Evolutionary conservation across 2,888 invertebrate genomes (phyloP).

Genomic region (Chrysolina haemoptera): DNA sequence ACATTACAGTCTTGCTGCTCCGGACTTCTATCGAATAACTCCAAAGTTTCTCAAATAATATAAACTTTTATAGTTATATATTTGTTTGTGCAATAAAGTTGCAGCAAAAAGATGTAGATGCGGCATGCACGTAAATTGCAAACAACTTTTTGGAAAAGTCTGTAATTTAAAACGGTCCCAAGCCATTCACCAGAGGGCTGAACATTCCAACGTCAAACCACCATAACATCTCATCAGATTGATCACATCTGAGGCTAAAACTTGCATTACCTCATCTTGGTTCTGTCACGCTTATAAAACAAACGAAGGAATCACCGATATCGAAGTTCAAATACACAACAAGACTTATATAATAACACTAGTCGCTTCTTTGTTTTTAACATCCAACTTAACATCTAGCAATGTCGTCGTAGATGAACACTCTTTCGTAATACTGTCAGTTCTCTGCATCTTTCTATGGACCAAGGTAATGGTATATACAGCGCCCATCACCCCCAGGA

Average conservation of each 20-base stretch:
- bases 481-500: constrained; percentile 75
- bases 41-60: no score
- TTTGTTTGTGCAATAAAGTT: no score
- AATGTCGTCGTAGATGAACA: constrained; percentile 64
- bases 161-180: no score
- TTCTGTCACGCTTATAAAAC: no score
- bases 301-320: neutral
- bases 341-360: constrained; percentile 64
- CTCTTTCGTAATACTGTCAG: constrained; percentile 49
- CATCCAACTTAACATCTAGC: constrained; percentile 62
- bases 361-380: constrained; percentile 64
- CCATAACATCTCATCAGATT: neutral
- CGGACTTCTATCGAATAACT: no score
- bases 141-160: no score
- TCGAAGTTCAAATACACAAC: neutral
- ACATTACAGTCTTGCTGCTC: no score
- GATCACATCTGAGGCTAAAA: neutral
- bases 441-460: constrained; percentile 48
- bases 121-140: no score
- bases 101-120: no score
- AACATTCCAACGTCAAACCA: neutral
- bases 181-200: neutral
- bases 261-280: constrained; percentile 22
- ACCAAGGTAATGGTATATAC: constrained; percentile 73
- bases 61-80: no score